A percentile compares a stretch with the other conserved stretches of the same genome.
Evolutionary conservation across 2,797 vertebrate genomes (phyloP).

Genomic region (Ispidina lecontei): DNA sequence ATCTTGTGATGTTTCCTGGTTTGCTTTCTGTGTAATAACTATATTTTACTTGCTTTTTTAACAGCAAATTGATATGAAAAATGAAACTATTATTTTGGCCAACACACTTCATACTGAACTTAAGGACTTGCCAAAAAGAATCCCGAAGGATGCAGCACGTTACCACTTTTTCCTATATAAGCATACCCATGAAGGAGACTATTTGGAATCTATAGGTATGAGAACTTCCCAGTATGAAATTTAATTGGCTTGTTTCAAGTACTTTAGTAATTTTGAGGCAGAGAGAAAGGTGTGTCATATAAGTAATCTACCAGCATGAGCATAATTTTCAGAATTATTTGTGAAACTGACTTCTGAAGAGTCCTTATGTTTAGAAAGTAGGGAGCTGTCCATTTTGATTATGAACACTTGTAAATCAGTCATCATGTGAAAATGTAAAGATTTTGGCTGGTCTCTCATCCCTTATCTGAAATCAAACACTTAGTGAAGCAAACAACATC

Average conservation of each 20-base stretch:
- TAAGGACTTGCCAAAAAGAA: constrained; percentile 91
- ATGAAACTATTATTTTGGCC: constrained; percentile 91
- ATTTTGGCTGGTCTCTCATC: neutral
- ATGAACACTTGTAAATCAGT: neutral
- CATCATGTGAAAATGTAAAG: neutral
- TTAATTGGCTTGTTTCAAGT: neutral
- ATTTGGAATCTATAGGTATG: constrained; percentile 94
- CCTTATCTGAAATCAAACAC: neutral
- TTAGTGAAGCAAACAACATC: neutral
- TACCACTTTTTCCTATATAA: constrained; percentile 99
- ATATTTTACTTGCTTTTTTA: constrained; percentile 50
- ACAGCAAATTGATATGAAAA: constrained; percentile 91
- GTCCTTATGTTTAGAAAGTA: neutral
- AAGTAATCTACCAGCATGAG: neutral
- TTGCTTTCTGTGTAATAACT: constrained; percentile 25
- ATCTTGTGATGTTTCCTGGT: neutral
- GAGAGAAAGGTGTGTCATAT: neutral
- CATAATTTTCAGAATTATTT: neutral
- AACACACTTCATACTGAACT: constrained; percentile 90
- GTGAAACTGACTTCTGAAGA: neutral
- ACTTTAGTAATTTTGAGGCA: neutral
- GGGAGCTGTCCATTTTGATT: neutral
- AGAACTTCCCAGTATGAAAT: neutral
- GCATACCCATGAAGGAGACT: constrained; percentile 96
- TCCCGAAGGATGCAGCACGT: constrained; percentile 91